Base-by-base conservation (phyloP, 2,888 invertebrate species). In the Epinotia bilunana region DNA sequence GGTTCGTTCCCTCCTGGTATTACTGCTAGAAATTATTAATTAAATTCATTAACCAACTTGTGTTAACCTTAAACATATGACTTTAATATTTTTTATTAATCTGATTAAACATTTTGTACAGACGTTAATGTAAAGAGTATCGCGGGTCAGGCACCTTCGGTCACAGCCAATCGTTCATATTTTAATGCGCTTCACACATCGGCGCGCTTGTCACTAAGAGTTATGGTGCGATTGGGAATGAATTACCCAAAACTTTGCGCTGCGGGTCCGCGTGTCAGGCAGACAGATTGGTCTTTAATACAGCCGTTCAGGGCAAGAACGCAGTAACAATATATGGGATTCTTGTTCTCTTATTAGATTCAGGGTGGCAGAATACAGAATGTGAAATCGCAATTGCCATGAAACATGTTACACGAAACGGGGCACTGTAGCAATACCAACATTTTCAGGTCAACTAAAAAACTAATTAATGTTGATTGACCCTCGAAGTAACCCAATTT, bases 181-280 rank as follows among this genome's bases (percentile, higher is more conserved):
- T 73, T 76, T 72, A 73, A 53, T 33, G 64, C 61, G 60, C 73
- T 73, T 76, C 73, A 76, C 73, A 76, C 76, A 67, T 76, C 76
- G 74, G 67, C 71, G 74, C 69, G 71, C 76, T 65, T 73, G 74
- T 76, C 76, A 49, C 55, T 67, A 70, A 62, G 20, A 46, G 60
- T 73, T 67, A 75, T 20, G 61, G 55, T 6, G 70, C 58, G 64
- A 70, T 61, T 55, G 76, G 65, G n/a, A 71, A 74, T 71, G 39
- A 70, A 76, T 74, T 76, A 74, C 70, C 73, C 76, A 64, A 69
- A 76, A 76, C 49, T 46, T 69, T 23, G n/a, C 70, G 64, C 55
- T 57, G 73, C 57, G 62, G 70, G 74, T 58, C 62, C 60, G 46
- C 67, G 62, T 57, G 49, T 72, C 72, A 68, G 12, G 16, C 53